Conservation (phyloP, 2,113 vertebrate species). For the Isichthys henryi region DNA sequence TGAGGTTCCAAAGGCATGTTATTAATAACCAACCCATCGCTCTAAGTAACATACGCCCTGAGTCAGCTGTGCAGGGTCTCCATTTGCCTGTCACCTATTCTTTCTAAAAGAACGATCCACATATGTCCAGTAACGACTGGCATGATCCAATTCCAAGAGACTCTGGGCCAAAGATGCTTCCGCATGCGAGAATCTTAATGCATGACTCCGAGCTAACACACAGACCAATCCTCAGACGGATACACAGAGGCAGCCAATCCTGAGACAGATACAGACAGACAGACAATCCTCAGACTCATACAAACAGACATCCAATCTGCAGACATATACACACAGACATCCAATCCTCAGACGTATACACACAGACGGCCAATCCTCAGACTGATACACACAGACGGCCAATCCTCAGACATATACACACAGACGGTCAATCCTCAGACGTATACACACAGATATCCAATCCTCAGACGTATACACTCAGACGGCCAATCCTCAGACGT, state of each 20-base stretch:
- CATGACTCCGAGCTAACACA: background rate
- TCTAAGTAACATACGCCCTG: background rate
- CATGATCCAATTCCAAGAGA: background rate
- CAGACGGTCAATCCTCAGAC: background rate
- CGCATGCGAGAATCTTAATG: background rate
- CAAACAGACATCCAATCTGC: background rate
- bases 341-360: background rate
- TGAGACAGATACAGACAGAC: background rate
- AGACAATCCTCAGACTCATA: background rate
- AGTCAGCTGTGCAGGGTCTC: background rate
- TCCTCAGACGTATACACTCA: background rate
- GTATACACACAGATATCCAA: background rate
- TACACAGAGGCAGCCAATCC: background rate
- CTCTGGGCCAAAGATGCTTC: background rate
- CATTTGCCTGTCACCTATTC: background rate
- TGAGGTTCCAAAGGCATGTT: conserved; percentile 20
- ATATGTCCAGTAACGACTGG: background rate
- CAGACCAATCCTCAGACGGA: background rate
- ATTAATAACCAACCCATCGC: background rate
- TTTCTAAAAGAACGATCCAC: background rate
- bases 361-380: background rate
- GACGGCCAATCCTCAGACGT: background rate
- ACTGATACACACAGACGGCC: background rate
- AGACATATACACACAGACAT: background rate
- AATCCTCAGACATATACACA: background rate